A percentile compares a stretch with the other conserved stretches of the same genome.
Conservation (phyloP, 2,797 vertebrate species). For the Acropternis orthonyx region DNA sequence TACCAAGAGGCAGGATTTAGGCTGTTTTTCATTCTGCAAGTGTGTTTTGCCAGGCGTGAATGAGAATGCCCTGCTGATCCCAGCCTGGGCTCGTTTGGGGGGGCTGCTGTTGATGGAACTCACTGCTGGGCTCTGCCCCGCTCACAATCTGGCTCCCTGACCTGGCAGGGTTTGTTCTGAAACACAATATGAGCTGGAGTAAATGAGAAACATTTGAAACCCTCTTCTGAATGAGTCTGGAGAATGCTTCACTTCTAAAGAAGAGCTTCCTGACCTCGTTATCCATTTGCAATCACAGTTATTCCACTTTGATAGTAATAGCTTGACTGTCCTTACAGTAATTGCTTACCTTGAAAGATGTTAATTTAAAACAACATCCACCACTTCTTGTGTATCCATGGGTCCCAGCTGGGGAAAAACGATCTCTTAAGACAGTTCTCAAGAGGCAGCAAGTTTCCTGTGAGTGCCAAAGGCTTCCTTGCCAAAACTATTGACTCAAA, state of each 20-base stretch:
- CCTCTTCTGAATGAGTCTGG: not conserved
- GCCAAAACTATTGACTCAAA: not conserved
- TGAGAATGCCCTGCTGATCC: constrained; percentile 8
- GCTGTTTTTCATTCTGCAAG: not conserved
- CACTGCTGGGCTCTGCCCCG: constrained; percentile 3
- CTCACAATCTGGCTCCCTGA: not conserved
- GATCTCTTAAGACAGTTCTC: not conserved
- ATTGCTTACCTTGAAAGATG: not conserved
- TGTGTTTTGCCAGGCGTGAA: not conserved
- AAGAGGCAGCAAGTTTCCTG: not conserved
- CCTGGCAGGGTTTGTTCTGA: not conserved
- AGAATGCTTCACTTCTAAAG: not conserved
- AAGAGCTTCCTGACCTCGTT: not conserved
- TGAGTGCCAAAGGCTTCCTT: not conserved
- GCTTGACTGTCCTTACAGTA: not conserved
- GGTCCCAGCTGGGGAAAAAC: not conserved
- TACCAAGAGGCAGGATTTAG: not conserved
- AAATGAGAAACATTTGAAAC: not conserved
- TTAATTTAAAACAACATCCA: not conserved
- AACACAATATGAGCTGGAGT: not conserved
- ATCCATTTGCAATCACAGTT: not conserved
- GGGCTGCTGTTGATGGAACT: not conserved
- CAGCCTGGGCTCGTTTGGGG: not conserved
- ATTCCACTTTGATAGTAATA: not conserved
- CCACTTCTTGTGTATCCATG: not conserved